Evolutionary conservation across 2,113 vertebrate genomes (phyloP).

Genomic region (Peucedramus taeniatus): DNA sequence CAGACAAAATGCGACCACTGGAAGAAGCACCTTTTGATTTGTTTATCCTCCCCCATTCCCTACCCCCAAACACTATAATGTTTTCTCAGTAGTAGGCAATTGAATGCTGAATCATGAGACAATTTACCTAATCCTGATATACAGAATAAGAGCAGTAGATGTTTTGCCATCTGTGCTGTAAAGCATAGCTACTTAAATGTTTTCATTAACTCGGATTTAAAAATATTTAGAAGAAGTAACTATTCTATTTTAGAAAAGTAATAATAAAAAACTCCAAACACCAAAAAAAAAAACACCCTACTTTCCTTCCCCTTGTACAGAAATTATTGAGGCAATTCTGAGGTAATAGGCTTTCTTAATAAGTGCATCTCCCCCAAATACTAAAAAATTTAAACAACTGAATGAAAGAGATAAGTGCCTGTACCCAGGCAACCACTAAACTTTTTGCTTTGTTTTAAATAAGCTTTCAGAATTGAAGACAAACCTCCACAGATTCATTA

Average conservation of each 20-base stretch:
- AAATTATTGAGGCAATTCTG: neutral
- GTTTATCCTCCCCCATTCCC: neutral
- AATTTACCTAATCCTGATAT: neutral
- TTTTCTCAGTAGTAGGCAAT: neutral
- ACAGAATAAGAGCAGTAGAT: neutral
- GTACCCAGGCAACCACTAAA: neutral
- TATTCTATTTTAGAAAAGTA: neutral
- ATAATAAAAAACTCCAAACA: neutral
- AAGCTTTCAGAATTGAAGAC: neutral
- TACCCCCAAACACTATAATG: neutral
- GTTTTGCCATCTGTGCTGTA: neutral
- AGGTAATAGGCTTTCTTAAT: neutral
- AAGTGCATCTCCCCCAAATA: neutral
- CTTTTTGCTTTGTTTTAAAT: neutral
- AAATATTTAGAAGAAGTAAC: neutral
- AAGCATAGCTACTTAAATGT: neutral
- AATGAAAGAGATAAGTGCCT: neutral
- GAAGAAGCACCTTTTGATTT: neutral
- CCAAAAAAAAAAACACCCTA: neutral
- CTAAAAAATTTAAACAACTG: neutral
- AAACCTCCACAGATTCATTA: slow-evolving; percentile 11
- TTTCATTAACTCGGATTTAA: neutral
- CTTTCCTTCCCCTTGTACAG: neutral
- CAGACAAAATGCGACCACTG: neutral
- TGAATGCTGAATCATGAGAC: neutral